Base-by-base conservation (phyloP, 2,797 vertebrate genomes). In the Thalassophryne amazonica region DNA sequence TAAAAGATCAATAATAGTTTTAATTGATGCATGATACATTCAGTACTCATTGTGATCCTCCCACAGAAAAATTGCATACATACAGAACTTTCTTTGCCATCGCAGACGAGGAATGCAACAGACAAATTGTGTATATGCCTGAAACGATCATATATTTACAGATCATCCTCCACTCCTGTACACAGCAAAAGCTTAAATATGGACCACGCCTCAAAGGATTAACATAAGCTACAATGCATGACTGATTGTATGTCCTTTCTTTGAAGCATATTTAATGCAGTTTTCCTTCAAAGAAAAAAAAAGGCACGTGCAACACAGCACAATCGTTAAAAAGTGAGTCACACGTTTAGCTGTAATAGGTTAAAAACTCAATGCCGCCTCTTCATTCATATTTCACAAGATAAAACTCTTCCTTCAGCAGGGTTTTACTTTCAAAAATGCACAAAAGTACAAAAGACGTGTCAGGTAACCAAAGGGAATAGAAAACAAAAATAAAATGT, bases 11-110 rank as follows among this genome's bases (percentile, higher is more conserved):
- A 93, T 94, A 92, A 93, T 92, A 93, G 69, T 93, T 95, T 96
- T 95, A 95, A 95, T 91, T 87, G 90, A 92, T 94, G 93, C 88
- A 87, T 91, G 88, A 93, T 95, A 96, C 94, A 96, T 95, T 95
- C 93, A 94, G 73, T 90, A 92, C 90, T 86, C 91, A 89, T 84
- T 87, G 89, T 87, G 83, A 90, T 92, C 91, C 86, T 91, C 88
- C 86, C 87, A 93, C 89, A 92, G 86, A 76, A 77, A n/a, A 88
- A 84, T 80, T 79, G 89, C 92, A 93, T 91, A 93, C 94, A 92
- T 91, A 93, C 87, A 91, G 87, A 92, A 80, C 76, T 86, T 89
- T 85, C 86, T 87, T 86, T 84, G 84, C 89, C 83, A 83, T 87
- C 88, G 88, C 86, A 80, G 86, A 83, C 81, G 83, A 83, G 86